Conservation (phyloP, 2,888 invertebrate species). For the Platynereis dumerilii region DNA sequence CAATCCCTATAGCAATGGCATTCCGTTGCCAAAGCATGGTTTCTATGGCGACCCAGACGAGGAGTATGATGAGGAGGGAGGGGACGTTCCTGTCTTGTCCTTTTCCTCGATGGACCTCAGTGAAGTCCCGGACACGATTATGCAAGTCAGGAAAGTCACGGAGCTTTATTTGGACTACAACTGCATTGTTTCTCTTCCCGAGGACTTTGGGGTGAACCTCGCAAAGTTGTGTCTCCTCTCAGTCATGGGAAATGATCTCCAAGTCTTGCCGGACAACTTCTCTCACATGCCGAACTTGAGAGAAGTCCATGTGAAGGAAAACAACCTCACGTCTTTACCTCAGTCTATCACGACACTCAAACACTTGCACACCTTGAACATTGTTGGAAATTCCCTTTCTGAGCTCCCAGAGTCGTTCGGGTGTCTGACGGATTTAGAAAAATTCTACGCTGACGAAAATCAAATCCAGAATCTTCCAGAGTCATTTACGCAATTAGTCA, state of each 20-base stretch:
- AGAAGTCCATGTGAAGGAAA: constrained; percentile 48
- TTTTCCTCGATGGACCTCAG: constrained; percentile 1
- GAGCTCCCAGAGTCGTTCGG: constrained; percentile 6
- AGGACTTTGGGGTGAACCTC: constrained; percentile 18
- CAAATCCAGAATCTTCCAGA: background rate
- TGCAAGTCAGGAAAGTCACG: background rate
- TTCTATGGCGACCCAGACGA: too few relatives aligned
- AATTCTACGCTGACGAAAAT: constrained; percentile 14
- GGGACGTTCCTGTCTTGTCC: background rate
- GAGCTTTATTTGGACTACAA: constrained; percentile 24
- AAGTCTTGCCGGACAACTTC: constrained; percentile 40
- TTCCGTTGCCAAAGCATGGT: too few relatives aligned
- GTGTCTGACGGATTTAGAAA: background rate
- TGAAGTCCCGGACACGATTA: background rate
- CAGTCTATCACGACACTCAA: constrained; percentile 37
- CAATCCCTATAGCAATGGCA: too few relatives aligned
- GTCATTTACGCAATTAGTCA: background rate
- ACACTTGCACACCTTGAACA: constrained; percentile 28
- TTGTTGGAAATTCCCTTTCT: constrained; percentile 52
- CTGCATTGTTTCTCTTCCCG: constrained; percentile 2
- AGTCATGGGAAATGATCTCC: constrained; percentile 45
- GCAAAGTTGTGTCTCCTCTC: constrained; percentile 42
- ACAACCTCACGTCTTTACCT: constrained; percentile 40
- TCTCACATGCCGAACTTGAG: constrained; percentile 38
- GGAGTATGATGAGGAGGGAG: constrained; percentile 1